These are phyloP conservation scores for Drosophila diplacantha DNA, from an alignment of 2,888 invertebrate genomes.

Conservation along the genomic window DNA sequence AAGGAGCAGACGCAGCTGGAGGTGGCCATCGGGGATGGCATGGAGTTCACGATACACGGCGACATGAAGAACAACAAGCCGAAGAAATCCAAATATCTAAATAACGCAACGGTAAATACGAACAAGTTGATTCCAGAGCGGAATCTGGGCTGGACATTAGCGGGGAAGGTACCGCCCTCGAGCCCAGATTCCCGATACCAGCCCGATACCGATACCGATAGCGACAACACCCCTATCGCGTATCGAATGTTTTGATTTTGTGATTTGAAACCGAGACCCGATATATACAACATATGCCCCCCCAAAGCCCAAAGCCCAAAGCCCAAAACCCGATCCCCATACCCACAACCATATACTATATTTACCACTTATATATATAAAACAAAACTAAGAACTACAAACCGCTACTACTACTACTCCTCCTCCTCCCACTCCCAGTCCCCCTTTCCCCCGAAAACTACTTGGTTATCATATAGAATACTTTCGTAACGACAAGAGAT, in stretches of 20 bases:
- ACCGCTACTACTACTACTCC: conserved; percentile 3
- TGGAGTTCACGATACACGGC: conserved; percentile 96
- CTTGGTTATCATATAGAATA: conserved; percentile 38
- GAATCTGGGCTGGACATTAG: neutral
- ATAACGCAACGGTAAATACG: conserved; percentile 84
- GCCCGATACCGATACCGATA: neutral
- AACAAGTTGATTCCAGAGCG: conserved; percentile 22
- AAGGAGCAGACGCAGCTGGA: conserved; percentile 93
- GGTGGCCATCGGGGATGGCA: conserved; percentile 94
- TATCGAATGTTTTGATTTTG: conserved; percentile 12
- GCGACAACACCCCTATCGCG: neutral
- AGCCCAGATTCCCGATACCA: neutral
- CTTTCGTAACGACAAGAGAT: conserved; percentile 59
- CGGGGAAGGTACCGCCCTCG: conserved; percentile 1
- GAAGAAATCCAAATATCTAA: conserved; percentile 89
- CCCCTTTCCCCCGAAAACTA: neutral
- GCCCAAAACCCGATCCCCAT: conserved; percentile 1
- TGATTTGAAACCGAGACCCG: conserved; percentile 5
- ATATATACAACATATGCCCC: conserved; percentile 1
- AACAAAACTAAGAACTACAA: conserved; percentile 10
- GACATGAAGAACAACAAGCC: conserved; percentile 89
- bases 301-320: neutral
- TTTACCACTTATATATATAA: neutral
- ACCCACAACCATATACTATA: neutral
- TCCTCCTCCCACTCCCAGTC: neutral